Conservation (phyloP, 2,113 vertebrate species). For the Megaleporinus macrocephalus region DNA sequence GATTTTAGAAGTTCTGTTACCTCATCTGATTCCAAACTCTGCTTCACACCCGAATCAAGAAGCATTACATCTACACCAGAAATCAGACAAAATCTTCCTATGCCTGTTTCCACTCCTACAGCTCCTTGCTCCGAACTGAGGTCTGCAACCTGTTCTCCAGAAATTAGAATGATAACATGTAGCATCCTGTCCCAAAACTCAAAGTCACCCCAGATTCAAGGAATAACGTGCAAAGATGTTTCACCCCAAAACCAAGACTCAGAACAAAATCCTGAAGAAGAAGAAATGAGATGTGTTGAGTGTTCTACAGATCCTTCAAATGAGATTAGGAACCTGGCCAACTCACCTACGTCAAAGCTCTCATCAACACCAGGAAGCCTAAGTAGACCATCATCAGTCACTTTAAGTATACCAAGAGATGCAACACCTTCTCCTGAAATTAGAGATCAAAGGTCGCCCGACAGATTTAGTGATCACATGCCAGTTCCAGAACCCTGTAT, state of each 20-base stretch:
- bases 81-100: constrained; percentile 49
- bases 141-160: constrained; percentile 46
- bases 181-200: constrained; percentile 47
- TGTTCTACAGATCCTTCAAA: not conserved
- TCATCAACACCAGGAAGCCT: constrained; percentile 20
- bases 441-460: constrained; percentile 8
- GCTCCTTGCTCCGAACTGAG: constrained; percentile 56
- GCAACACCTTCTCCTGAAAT: not conserved
- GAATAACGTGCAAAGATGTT: constrained; percentile 63
- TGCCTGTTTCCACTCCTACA: constrained; percentile 46
- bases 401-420: constrained; percentile 19
- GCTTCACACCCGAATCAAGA: constrained; percentile 49
- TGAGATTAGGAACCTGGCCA: constrained; percentile 14
- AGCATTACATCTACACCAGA: constrained; percentile 50
- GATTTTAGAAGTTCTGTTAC: constrained; percentile 42
- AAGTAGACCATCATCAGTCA: constrained; percentile 12
- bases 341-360: constrained; percentile 42
- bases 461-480: constrained; percentile 6
- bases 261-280: constrained; percentile 50
- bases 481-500: constrained; percentile 15
- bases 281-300: constrained; percentile 29
- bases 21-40: constrained; percentile 33
- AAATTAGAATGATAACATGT: constrained; percentile 44
- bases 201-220: constrained; percentile 64
- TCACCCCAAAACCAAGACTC: constrained; percentile 59